Base-by-base conservation (phyloP, 2,888 invertebrate genomes). In the Troglohyphantes excavatus region DNA sequence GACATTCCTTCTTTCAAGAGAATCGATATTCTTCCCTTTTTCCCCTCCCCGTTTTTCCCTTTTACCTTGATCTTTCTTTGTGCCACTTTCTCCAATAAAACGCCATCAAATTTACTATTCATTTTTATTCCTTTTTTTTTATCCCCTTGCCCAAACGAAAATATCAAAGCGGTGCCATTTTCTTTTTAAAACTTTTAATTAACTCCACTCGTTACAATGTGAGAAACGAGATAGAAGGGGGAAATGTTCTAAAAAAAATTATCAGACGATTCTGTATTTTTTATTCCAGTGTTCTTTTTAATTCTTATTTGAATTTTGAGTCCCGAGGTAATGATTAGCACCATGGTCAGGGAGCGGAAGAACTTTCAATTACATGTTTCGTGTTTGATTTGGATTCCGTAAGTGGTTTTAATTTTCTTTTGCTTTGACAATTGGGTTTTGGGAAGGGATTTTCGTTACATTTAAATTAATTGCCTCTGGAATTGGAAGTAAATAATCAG, bases 171-270 rank as follows among this genome's bases (percentile, higher is more conserved):
- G 76, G 17, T 53, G n/a, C 53, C 85, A 85, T 75, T 85, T 85
- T 81, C 81, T 53, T 70, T 70, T 43, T 26, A 46, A 68, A 85
- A 85, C 85, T 85, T 85, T 85, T 85, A 85, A 85, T 85, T 85
- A 85, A 85, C 85, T 85, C 65, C 27, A 39, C 46, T 63, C 33
- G 72, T 72, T 83, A 83, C 72, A 65, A 72, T 27, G 70, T 70
- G 82, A 53, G 67, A 67, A 67, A 67, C 46, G 73, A 67, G 67
- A 72, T 7, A 43, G 59, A 11, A 43, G 27, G 19, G 11, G 11
- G 46, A 17, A 53, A 53, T 53, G 53, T 53, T 53, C 17, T 53
- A 17, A 53, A 46, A 65, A 81, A 70, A 59, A 73, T n/a, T 21
- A 46, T 5, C n/a, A 23, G 6, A 70, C 33, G 13, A 19, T 76